Evolutionary conservation across 2,113 vertebrate genomes (phyloP), one percentile per base, ranked within the genome.

Genomic region (Ophiodon elongatus): DNA sequence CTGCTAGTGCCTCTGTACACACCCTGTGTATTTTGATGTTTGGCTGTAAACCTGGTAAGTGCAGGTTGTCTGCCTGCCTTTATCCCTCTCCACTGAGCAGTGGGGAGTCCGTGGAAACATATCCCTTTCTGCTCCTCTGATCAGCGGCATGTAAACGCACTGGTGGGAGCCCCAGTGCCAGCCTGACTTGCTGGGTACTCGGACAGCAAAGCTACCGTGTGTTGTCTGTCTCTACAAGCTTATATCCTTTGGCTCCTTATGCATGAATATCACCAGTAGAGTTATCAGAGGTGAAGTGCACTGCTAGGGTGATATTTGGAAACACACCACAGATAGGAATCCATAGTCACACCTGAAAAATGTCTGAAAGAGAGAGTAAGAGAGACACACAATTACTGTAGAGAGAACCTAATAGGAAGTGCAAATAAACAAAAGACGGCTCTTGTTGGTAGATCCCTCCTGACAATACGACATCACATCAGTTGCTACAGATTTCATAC

Each of bases 131-230:
- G 39, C 57, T 69, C 47, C 39, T 82, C 73, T 70, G 66, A 76
- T 76, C 69, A 62, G 65, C 73, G 68, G 57, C 33, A 67, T 56
- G 70, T 67, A 85, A 77, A 83, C 52, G 15, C 62, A 68, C 69
- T 29, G 17, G 27, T 0, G 3, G 84, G 69, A 79, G 60, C 41
- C 41, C 17, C 25, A 4, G 21, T 62, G 10, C 64, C 37, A 10
- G 8, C 62, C 64, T 23, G 10, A 73, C 79, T 83, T 65, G 72
- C 70, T 67, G 41, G 72, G 41, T 80, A 60, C 54, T 23, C 6
- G 27, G 59, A 75, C 37, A 50, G 59, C 56, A 82, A 72, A 76
- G 62, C 41, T n/a, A 35, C 31, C 21, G 8, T 79, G 72, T 80
- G 15, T 50, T 2, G 0, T 0, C 4, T 86, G 73, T 68, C 47